These are phyloP conservation scores for Drosophila busckii DNA, from an alignment of 1,140 invertebrate species.

Conservation along the genomic window DNA sequence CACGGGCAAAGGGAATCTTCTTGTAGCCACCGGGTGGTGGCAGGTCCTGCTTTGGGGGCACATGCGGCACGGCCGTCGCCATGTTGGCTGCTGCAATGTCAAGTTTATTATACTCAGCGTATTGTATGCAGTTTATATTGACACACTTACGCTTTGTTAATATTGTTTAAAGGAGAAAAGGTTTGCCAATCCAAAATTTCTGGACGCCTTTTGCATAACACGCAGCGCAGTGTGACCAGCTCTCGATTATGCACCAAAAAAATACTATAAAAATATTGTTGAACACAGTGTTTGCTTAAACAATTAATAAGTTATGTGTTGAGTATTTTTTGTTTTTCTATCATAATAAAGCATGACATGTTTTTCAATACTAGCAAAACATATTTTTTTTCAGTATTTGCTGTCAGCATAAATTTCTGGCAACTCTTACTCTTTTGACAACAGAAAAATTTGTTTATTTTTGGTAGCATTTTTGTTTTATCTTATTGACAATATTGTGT, in stretches of 20 bases:
- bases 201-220: conserved; percentile 59
- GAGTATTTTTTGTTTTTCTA: not conserved
- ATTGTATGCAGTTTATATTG: too few relatives aligned
- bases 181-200: conserved; percentile 34
- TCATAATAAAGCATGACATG: too few relatives aligned
- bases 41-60: conserved; percentile 86
- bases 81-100: conserved; percentile 48
- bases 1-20: conserved; percentile 85
- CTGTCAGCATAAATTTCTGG: not conserved
- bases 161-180: conserved; percentile 24
- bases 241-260: not conserved
- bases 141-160: conserved; percentile 47
- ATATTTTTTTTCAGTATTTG: too few relatives aligned
- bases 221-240: conserved; percentile 36
- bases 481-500: too few relatives aligned
- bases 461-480: not conserved
- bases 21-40: conserved; percentile 91
- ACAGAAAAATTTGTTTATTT: not conserved
- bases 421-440: conserved; percentile 13
- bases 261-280: conserved; percentile 1
- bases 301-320: not conserved
- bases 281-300: not conserved
- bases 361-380: too few relatives aligned
- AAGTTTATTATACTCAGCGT: not conserved
- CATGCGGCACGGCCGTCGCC: conserved; percentile 61